phyloP scores from a whole-genome alignment of 53 echinoderm and acorn worm genomes.

The Mesocentrotus franciscanus region DNA sequence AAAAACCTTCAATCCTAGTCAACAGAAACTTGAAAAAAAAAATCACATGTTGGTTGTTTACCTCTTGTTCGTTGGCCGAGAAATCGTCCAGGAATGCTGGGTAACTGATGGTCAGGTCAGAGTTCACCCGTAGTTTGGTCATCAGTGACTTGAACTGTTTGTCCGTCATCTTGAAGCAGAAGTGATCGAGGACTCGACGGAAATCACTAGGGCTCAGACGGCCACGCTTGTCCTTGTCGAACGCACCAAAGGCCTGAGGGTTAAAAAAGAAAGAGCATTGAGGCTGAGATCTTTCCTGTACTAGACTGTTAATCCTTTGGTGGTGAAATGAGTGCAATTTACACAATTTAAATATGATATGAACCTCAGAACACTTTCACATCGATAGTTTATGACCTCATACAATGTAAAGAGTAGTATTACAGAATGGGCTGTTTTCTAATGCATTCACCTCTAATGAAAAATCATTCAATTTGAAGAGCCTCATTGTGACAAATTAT shows the following conservation, averaged over 20 bases:
- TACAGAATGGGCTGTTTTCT: too few species aligned
- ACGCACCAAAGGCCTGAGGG: slow-evolving; percentile 92
- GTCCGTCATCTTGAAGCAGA: slow-evolving; percentile 94
- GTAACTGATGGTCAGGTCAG: slow-evolving; percentile 87
- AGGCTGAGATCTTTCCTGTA: background rate
- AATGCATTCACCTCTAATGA: too few species aligned
- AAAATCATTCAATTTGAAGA: too few species aligned
- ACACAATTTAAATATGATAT: too few species aligned
- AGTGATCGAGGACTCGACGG: slow-evolving; percentile 90
- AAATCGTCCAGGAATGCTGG: slow-evolving; percentile 93
- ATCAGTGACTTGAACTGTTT: slow-evolving; percentile 92
- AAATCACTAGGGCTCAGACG: slow-evolving; percentile 86
- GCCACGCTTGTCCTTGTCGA: slow-evolving; percentile 92
- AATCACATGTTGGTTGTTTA: background rate
- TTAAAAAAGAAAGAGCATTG: background rate
- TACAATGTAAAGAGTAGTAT: too few species aligned
- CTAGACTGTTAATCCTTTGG: too few species aligned
- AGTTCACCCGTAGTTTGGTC: background rate
- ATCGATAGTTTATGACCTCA: too few species aligned
- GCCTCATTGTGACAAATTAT: too few species aligned
- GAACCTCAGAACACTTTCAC: too few species aligned
- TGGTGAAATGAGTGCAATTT: too few species aligned
- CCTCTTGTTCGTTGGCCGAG: slow-evolving; percentile 92
- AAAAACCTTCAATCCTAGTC: too few species aligned
- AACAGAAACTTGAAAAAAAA: background rate